Base-by-base conservation (phyloP, 2,888 invertebrate species). In the Agapostemon virescens region DNA sequence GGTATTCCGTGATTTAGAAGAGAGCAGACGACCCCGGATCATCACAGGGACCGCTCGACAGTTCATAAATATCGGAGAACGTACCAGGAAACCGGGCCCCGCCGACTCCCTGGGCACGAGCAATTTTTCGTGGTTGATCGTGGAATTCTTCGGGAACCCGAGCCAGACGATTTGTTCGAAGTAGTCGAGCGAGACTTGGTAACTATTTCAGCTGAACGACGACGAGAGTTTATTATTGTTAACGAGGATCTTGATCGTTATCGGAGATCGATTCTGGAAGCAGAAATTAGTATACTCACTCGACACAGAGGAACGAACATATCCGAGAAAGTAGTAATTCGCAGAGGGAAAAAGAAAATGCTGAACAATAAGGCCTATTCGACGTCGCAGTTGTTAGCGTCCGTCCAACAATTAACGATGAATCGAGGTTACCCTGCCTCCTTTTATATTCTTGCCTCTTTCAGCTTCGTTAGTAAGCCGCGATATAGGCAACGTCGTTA, bases 361-460 rank as follows among this genome's bases (percentile, higher is more conserved):
- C n/a, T n/a, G n/a, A n/a, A n/a, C n/a, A n/a, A 9, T 63, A n/a
- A 36, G n/a, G 63, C 33, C 63, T n/a, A n/a, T 36, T 63, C 20
- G 63, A 36, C 36, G 11, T 63, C 33, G 33, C n/a, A 36, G 73
- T 86, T 84, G 84, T 91, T 90, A 90, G 88, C 83, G 86, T 83
- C 87, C 78, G 82, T 79, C 78, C 76, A 75, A 87, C 83, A 87
- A 88, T 89, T 89, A 89, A 84, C 85, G 84, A 85, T n/a, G 83
- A 87, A 90, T 89, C 87, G 86, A 70, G 90, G 86, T 88, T 87
- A 85, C 68, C 81, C 40, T 49, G 73, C 58, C 40, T 69, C 45
- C 69, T 81, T 88, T 85, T 84, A 73, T 71, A 52, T 72, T 74
- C 55, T 64, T 79, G 77, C n/a, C 74, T 58, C 68, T 73, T 69